Evolutionary conservation across 2,113 vertebrate genomes (phyloP).

Genomic region (Amphiprion ocellaris): DNA sequence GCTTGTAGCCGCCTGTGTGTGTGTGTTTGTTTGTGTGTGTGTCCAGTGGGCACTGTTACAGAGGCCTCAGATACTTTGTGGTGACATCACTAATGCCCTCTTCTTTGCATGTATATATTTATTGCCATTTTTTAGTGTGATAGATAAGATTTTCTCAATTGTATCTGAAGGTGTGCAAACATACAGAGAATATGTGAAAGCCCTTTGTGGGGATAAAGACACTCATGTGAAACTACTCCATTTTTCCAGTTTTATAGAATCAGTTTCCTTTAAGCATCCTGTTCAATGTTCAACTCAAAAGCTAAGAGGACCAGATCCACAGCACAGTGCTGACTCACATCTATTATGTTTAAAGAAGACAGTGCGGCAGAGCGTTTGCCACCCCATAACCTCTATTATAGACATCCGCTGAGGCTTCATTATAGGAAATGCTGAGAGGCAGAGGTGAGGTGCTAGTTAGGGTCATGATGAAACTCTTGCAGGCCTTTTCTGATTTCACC

Average conservation of each 20-base stretch:
- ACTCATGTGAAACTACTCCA: no score
- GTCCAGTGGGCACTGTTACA: constrained; percentile 28
- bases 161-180: not conserved
- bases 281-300: not conserved
- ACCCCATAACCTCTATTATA: not conserved
- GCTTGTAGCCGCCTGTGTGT: not conserved
- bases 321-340: constrained; percentile 9
- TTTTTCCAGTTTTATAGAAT: no score
- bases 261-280: no score
- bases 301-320: not conserved
- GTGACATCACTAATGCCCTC: constrained; percentile 17
- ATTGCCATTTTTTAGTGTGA: constrained; percentile 4
- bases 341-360: constrained; percentile 19
- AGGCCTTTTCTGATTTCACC: not conserved
- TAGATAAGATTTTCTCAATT: constrained; percentile 6
- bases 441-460: constrained; percentile 26
- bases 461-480: not conserved
- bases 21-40: constrained; percentile 23
- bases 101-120: constrained; percentile 11
- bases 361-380: not conserved
- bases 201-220: no score
- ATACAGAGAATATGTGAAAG: not conserved
- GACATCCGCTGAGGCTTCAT: constrained; percentile 42
- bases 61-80: constrained; percentile 19
- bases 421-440: constrained; percentile 8